Conservation (phyloP, 1,140 invertebrate species). For the Bombyx mandarina region DNA sequence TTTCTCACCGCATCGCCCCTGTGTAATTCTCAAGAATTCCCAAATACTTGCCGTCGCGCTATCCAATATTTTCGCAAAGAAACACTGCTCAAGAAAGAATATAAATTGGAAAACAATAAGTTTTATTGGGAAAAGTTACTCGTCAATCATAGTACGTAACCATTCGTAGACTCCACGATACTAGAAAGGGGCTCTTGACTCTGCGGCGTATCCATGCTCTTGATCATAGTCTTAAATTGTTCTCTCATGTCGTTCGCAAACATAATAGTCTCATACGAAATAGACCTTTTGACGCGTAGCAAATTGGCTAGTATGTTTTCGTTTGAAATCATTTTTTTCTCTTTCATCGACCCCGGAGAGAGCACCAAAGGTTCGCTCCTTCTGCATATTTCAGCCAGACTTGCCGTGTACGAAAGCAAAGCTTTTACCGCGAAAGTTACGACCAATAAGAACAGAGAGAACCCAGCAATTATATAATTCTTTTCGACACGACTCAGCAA, state of each 20-base stretch:
- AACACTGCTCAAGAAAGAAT: constrained; percentile 22
- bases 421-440: constrained; percentile 37
- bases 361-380: constrained; percentile 12
- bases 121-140: constrained; percentile 10
- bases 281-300: constrained; percentile 42
- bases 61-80: constrained; percentile 18
- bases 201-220: constrained; percentile 20
- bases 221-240: constrained; percentile 36
- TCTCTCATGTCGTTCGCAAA: constrained; percentile 42
- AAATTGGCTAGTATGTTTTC: constrained; percentile 39
- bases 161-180: constrained; percentile 20
- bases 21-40: constrained; percentile 40
- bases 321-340: constrained; percentile 16
- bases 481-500: constrained; percentile 37
- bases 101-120: constrained; percentile 16
- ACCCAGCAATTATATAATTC: constrained; percentile 48
- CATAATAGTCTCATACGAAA: constrained; percentile 46
- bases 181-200: constrained; percentile 21
- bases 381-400: constrained; percentile 17
- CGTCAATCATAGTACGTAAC: constrained; percentile 4
- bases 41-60: constrained; percentile 36
- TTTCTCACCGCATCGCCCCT: constrained; percentile 26
- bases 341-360: constrained; percentile 3
- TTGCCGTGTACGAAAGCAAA: constrained; percentile 36
- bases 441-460: constrained; percentile 45